Evolutionary conservation across 2,797 vertebrate species (phyloP), one percentile per base, ranked within the genome.

Genomic region (Urocyon cinereoargenteus): DNA sequence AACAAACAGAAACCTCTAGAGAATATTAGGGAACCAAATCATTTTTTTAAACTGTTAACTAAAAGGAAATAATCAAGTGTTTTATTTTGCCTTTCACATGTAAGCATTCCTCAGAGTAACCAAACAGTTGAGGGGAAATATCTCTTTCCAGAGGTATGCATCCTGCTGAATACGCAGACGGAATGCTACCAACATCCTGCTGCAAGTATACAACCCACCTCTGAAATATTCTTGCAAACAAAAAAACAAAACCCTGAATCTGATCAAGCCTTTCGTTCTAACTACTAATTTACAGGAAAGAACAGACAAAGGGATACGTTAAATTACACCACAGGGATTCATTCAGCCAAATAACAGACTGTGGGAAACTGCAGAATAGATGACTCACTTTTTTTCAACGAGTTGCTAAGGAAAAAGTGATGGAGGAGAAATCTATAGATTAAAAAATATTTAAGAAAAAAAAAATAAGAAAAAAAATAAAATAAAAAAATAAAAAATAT

Each of bases 301-400:
- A 84, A 78, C 36, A 94, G 85, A 94, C 93, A 73, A 24, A 73
- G 14, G 85, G 87, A n/a, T 68, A n/a, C 94, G 73, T 83, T 95
- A 59, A 96, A 92, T 90, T 90, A 85, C 1, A 81, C 85, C 81
- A n/a, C 1, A 1, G 86, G 91, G 81, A 92, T 89, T 84, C 70
- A 36, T 90, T 93, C 68, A 91, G 49, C 72, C 78, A 66, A 91
- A 91, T 77, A 92, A 73, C 34, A 89, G 87, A 82, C 61, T 57
- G 51, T 92, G 83, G 75, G 79, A 88, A 97, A 96, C 57, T 95
- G 51, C 75, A 90, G 88, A 96, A 85, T 87, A 95, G 49, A 90
- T 91, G 45, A 94, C 81, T 96, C 31, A 64, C 84, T 78, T 82
- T 92, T 77, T 68, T 49, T 9, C 3, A 83, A 49, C 24, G 57